Base-by-base conservation (phyloP, 2,113 vertebrate species). In the Paradisaea rubra region DNA sequence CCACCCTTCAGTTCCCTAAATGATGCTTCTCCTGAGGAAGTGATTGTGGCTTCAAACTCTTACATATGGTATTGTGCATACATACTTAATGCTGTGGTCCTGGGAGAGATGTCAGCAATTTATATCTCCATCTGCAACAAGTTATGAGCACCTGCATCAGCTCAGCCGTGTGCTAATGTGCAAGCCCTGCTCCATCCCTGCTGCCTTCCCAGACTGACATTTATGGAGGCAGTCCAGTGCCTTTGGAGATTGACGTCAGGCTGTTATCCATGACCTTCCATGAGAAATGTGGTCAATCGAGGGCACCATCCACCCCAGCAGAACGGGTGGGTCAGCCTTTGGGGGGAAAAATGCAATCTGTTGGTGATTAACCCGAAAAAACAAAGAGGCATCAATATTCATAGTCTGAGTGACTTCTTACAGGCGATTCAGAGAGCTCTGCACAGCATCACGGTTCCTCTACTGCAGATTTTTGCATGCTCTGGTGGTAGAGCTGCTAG, bases 101-200 rank as follows among this genome's bases (percentile, higher is more conserved):
- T 94, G 39, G 19, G 93, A 95, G 87, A 91, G 59, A 92, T 91
- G 76, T 88, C 79, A 88, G 89, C 60, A 94, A 83, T 94, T 88
- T 89, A 80, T 93, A 70, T 44, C 52, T 91, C 64, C 71, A 91
- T 90, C 93, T 93, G 88, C 68, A 94, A 56, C 12, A 64, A 90
- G 81, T 96, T 95, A 95, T 74, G 87, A 78, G 85, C 94, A 95
- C 92, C 86, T 97, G 94, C 81, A 76, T 61, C 83, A 92, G 61
- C 56, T 94, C 82, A 91, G 1, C 44, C 41, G 5, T 81, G 45
- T 49, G 54, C 45, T 95, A 57, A 45, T 61, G 35, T 54, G 63
- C 7, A 19, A 66, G 35, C 30, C 42, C 33, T 85, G 39, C 59
- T 54, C 50, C 27, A 12, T 47, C 63, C 61, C 81, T 74, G 37